Evolutionary conservation across 2,797 vertebrate genomes (phyloP).

Genomic region (Mus caroli): DNA sequence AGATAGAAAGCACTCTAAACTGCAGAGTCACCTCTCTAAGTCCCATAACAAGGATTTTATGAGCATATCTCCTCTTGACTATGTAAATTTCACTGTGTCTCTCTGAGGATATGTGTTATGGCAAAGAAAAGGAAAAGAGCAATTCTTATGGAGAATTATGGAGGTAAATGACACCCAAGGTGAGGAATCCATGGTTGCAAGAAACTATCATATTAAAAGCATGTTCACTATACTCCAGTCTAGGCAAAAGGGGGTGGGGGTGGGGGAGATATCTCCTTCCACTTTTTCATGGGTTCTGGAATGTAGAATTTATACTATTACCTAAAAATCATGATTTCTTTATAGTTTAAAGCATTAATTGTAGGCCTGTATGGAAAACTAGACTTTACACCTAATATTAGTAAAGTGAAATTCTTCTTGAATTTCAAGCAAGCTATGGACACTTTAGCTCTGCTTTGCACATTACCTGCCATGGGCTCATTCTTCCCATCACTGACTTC

Average conservation of each 20-base stretch:
- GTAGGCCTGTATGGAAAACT: background rate
- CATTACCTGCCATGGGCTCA: background rate
- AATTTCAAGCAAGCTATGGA: conserved; percentile 23
- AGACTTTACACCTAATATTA: background rate
- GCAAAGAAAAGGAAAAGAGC: background rate
- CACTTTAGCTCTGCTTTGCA: background rate
- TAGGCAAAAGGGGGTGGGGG: background rate
- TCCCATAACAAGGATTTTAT: background rate
- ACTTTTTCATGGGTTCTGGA: background rate
- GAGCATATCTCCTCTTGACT: background rate
- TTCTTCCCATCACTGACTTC: background rate
- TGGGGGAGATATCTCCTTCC: background rate
- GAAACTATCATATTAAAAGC: background rate
- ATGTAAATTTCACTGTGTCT: background rate
- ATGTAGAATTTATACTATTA: background rate
- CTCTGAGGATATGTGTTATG: background rate
- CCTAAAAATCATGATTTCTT: background rate
- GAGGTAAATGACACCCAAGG: background rate
- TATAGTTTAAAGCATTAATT: conserved; percentile 41
- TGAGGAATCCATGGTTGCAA: background rate
- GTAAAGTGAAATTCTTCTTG: conserved; percentile 43
- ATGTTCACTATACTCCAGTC: background rate
- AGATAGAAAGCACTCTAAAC: background rate
- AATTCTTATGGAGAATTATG: background rate
- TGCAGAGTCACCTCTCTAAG: background rate